Base-by-base conservation (phyloP, 2,888 invertebrate genomes). In the Eupithecia inturbata region DNA sequence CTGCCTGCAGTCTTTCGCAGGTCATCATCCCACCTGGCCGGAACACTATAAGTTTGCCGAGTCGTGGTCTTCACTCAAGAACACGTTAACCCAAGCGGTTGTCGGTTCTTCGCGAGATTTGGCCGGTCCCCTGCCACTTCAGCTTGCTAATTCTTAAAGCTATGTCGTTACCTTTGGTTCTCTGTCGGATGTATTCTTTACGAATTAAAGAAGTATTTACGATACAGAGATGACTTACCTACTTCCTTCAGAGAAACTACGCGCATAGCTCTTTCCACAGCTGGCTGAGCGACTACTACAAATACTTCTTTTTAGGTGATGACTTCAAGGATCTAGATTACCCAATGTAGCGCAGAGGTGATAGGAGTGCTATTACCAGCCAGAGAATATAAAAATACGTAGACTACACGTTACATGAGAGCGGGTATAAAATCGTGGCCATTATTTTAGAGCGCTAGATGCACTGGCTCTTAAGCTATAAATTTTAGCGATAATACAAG, bases 401-500 rank as follows among this genome's bases (percentile, higher is more conserved):
- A 62, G 69, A 67, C 68, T 67, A 64, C 77, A 72, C 70, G 67
- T 63, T 77, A 69, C 67, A 66, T 62, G 67, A 73, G 74, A 41
- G 67, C 70, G 74, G 74, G 72, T 71, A 75, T 78, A 79, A 83
- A 83, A 84, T 82, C 73, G 74, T 67, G 60, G 72, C 77, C 79
- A 83, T 83, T 78, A 82, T 79, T 84, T 81, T 74, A 68, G 63
- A 69, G 72, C 68, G 72, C 68, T 76, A 72, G 74, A 75, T 77
- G 72, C 69, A 71, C 67, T 62, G 66, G 73, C 71, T 76, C 67
- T 69, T 71, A 67, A 45, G 69, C 57, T 72, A 75, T 76, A 75
- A 70, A 77, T 79, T 76, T 75, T 66, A 68, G 64, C 71, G 75
- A 77, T 78, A 77, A 77, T 70, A 76, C 66, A 39, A 71, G 72